Evolutionary conservation across 2,113 vertebrate genomes (phyloP).

Genomic region (Lathamus discolor): DNA sequence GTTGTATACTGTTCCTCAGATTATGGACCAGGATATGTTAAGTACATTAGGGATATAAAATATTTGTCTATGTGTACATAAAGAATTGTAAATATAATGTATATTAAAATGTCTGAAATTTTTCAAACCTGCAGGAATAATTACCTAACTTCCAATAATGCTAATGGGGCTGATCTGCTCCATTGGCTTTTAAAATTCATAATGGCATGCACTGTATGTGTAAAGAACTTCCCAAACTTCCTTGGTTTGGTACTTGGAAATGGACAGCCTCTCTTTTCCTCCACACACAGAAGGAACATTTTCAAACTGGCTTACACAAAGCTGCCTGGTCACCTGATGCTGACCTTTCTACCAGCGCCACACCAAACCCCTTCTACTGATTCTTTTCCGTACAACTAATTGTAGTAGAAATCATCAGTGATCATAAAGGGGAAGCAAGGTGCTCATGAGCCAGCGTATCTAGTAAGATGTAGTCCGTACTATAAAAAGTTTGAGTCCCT

Average conservation of each 20-base stretch:
- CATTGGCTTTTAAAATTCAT: not conserved
- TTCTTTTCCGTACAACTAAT: not conserved
- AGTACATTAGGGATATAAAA: not conserved
- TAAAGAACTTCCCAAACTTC: not conserved
- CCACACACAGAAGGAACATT: not conserved
- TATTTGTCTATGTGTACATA: conserved; percentile 18
- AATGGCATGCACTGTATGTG: not conserved
- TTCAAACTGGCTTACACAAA: not conserved
- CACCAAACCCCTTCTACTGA: not conserved
- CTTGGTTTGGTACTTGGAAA: not conserved
- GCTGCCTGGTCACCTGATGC: not conserved
- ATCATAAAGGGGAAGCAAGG: not conserved
- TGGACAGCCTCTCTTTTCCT: not conserved
- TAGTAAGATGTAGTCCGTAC: not conserved
- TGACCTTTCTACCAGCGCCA: not conserved
- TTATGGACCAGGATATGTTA: not conserved
- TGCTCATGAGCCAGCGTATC: not conserved
- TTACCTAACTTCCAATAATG: not conserved
- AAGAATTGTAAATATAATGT: conserved; percentile 10
- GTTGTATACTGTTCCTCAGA: not conserved
- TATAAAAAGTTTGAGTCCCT: not conserved
- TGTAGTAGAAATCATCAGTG: not conserved
- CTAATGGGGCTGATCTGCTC: not conserved
- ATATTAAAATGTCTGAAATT: not conserved
- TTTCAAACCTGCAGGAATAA: not conserved